Percentiles rank a stretch among this genome's conserved stretches.
Evolutionary conservation across 2,797 vertebrate species (phyloP).

Genomic region (Mareca penelope): DNA sequence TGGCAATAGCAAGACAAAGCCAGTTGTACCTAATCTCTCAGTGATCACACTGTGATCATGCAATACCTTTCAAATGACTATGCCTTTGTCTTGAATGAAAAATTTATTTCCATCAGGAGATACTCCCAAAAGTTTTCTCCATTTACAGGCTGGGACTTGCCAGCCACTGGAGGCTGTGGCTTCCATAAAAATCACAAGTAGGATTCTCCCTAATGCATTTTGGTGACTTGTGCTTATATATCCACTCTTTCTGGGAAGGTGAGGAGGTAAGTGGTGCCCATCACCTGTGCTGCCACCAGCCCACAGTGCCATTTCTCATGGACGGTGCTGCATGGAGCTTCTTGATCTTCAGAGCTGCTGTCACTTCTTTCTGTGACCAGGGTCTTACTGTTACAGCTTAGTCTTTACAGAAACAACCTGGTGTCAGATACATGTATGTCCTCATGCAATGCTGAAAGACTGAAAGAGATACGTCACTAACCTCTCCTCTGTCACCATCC

Average conservation of each 20-base stretch:
- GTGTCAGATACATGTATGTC: not conserved
- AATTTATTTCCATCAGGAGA: not conserved
- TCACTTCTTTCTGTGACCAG: not conserved
- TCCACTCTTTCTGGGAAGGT: not conserved
- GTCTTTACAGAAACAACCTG: not conserved
- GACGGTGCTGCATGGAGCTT: rapidly evolving
- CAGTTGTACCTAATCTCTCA: not conserved
- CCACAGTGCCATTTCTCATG: not conserved
- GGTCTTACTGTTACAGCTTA: not conserved
- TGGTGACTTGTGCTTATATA: not conserved
- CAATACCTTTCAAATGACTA: not conserved
- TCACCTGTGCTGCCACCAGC: not conserved
- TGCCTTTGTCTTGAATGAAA: not conserved
- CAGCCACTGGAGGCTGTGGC: no score
- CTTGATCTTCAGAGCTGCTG: not conserved
- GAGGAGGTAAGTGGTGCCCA: not conserved
- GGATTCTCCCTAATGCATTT: not conserved
- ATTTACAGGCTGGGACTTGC: no score
- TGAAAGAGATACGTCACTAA: not conserved
- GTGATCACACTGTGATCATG: not conserved
- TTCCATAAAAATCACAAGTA: not conserved
- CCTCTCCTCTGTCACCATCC: not conserved
- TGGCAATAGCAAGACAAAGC: not conserved
- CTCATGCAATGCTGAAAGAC: not conserved
- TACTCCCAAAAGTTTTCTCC: not conserved